Evolutionary conservation across 2,113 vertebrate genomes (phyloP), one percentile per base, ranked within the genome.

Genomic region (Narcine bancroftii): DNA sequence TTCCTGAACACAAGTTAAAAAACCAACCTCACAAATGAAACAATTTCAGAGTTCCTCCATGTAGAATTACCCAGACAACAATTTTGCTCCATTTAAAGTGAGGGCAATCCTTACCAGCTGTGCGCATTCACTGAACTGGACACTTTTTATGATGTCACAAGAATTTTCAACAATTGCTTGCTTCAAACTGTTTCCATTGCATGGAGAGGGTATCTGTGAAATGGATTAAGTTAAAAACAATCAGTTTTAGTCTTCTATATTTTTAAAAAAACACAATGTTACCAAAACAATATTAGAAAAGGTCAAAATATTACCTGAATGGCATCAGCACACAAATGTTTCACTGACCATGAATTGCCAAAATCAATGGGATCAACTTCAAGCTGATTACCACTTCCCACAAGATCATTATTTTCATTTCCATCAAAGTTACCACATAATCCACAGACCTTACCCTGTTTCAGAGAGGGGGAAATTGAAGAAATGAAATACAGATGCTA

Each of bases 391-490:
- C 95, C 98, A 93, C 98, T 99, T 96, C 97, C 97, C 92, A 97
- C 94, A 93, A 98, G 93, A 93, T 99, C 99, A 33, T 99, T 99
- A 96, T 99, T 99, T 94, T 97, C 95, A 83, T 96, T 95, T 36
- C 97, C 98, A 89, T 99, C 98, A 92, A 98, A 99, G 95, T 99
- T 99, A 87, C 99, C 99, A 93, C 99, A 99, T 39, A 99, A 95
- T 92, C 99, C 99, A 92, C 99, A 99, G 65, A 99, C 97, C 93
- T 92, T 95, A 53, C 97, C 97, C 99, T 99, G 93, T 69, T 36
- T 71, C 53, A 53, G 0, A 56, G 47, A 11, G n/a, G 29, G 79
- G 21, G 75, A 72, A 63, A 33, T 79, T 92, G 60, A 89, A 89
- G 47, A 89, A 89, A 19, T 21, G 6, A 66, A 42, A 89, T 39